These are phyloP conservation scores for Enteromius argenteus DNA, from an alignment of 2,797 vertebrate species.

Conservation along the genomic window DNA sequence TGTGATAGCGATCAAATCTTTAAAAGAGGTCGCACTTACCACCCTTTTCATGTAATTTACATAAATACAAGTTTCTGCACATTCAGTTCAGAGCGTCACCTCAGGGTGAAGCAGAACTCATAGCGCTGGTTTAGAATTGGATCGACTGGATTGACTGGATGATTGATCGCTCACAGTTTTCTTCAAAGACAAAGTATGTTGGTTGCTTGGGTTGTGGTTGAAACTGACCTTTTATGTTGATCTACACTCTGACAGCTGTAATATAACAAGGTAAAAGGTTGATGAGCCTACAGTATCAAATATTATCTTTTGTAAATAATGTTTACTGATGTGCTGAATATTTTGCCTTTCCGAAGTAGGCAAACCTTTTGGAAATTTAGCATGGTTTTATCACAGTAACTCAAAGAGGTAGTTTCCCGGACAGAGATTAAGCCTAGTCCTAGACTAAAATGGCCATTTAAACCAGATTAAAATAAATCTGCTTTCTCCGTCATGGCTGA, in stretches of 20 bases:
- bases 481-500: too few species aligned
- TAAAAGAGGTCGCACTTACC: background rate
- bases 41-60: slow-evolving; percentile 30
- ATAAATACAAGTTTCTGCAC: slow-evolving; percentile 49
- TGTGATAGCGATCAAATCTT: background rate
- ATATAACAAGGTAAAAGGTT: background rate
- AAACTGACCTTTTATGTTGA: background rate
- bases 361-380: background rate
- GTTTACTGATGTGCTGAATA: background rate
- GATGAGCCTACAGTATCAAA: background rate
- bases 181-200: slow-evolving; percentile 18
- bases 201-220: background rate
- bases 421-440: too few species aligned
- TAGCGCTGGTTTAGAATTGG: slow-evolving; percentile 37
- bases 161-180: background rate
- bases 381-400: background rate
- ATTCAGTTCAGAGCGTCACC: slow-evolving; percentile 35
- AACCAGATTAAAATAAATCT: too few species aligned
- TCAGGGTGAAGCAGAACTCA: slow-evolving; percentile 36
- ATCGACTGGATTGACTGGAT: slow-evolving; percentile 12
- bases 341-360: background rate
- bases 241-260: background rate
- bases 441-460: too few species aligned
- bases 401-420: too few species aligned
- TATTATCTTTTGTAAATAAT: background rate